Conservation (phyloP, 92 coral and sea anemone species). For the Palythoa grandiflora region DNA sequence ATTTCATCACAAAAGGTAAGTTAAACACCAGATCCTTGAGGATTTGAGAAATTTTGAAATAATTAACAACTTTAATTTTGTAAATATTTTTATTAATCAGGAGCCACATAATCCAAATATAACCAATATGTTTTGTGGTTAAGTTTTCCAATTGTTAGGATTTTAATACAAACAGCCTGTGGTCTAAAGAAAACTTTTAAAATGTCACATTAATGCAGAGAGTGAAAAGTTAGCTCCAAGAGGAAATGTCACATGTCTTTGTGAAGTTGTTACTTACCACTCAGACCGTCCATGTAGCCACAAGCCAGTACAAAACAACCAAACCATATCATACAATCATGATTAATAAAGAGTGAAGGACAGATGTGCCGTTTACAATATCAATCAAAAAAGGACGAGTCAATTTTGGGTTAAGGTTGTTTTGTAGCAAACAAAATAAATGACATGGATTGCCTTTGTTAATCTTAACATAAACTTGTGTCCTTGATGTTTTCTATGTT, state of each 20-base stretch:
- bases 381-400: neutral
- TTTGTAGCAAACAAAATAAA: conserved; percentile 1
- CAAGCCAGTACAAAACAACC: conserved; percentile 48
- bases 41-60: too few relatives aligned
- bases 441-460: conserved; percentile 43
- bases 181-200: neutral
- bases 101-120: neutral
- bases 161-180: neutral
- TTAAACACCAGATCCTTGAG: too few relatives aligned
- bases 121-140: too few relatives aligned
- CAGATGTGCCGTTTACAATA: neutral
- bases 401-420: conserved; percentile 35
- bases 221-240: conserved; percentile 56
- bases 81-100: neutral
- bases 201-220: neutral
- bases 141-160: neutral
- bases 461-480: conserved; percentile 14
- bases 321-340: conserved; percentile 35
- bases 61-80: too few relatives aligned
- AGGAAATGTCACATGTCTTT: conserved; percentile 91
- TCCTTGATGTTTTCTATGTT: conserved; percentile 32
- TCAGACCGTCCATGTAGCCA: conserved; percentile 40
- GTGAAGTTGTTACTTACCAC: conserved; percentile 56
- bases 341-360: neutral
- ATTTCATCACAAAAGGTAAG: too few relatives aligned